A percentile compares a stretch with the other conserved stretches of the same genome.
These are phyloP conservation scores for Drosophila niveifrons DNA, from an alignment of 2,888 invertebrate species.

Conservation along the genomic window DNA sequence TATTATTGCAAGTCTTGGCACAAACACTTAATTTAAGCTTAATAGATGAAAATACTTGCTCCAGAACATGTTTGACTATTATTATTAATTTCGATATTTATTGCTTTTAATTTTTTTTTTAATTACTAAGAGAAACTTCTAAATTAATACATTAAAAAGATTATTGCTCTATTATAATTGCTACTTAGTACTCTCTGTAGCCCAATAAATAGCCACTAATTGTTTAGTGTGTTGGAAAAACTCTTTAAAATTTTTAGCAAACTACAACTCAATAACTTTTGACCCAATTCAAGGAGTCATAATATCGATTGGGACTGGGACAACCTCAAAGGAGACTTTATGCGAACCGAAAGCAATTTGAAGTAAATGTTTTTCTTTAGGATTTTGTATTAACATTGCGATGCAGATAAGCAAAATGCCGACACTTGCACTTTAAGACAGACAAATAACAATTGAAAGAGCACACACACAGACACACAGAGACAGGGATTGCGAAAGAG, in stretches of 20 bases:
- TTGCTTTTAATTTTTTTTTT: too few species aligned
- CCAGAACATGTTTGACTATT: too few species aligned
- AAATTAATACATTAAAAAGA: too few species aligned
- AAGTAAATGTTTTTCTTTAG: slow-evolving; percentile 23
- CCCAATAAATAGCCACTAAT: neutral
- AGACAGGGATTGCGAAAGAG: neutral
- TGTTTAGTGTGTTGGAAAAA: neutral
- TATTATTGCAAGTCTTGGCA: too few species aligned
- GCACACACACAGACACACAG: neutral
- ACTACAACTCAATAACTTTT: neutral
- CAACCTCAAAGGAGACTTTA: neutral
- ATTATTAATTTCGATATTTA: too few species aligned
- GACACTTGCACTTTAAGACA: slow-evolving; percentile 36
- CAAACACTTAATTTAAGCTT: too few species aligned
- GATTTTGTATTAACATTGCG: slow-evolving; percentile 31
- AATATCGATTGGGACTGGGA: slow-evolving; percentile 29
- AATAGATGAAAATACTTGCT: too few species aligned
- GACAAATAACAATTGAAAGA: slow-evolving; percentile 14
- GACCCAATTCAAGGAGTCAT: slow-evolving; percentile 1
- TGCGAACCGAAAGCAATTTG: slow-evolving; percentile 18
- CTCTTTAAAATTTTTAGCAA: neutral
- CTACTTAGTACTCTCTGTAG: too few species aligned
- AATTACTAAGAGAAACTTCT: too few species aligned
- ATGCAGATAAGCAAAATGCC: slow-evolving; percentile 32
- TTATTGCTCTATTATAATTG: too few species aligned